Conservation (phyloP, 37 sponge, comb jelly and placozoan genomes). For the Ianthella basta region DNA sequence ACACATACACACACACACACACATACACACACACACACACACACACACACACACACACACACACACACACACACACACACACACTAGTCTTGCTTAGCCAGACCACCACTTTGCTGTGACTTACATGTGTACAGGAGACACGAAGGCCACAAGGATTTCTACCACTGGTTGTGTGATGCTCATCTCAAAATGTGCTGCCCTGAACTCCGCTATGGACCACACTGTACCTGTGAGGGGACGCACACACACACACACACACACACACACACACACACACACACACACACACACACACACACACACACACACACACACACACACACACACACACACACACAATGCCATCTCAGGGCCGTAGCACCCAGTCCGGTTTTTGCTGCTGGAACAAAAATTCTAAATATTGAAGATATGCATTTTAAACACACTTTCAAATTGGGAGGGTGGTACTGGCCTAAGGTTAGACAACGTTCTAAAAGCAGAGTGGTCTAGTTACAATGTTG, state of each 20-base stretch:
- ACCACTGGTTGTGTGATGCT: constrained; percentile 64
- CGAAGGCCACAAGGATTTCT: constrained; percentile 48
- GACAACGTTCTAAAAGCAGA: too few species aligned
- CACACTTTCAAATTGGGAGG: too few species aligned
- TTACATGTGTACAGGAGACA: constrained; percentile 41
- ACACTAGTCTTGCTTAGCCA: too few species aligned
- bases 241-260: not conserved
- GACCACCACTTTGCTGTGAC: not conserved
- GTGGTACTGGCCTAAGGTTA: too few species aligned
- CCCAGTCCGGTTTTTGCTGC: too few species aligned
- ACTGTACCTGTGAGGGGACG: constrained; percentile 57
- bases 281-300: not conserved
- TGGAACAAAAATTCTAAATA: too few species aligned
- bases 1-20: constrained; percentile 29
- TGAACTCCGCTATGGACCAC: constrained; percentile 61
- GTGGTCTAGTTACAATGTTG: too few species aligned
- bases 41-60: constrained; percentile 34
- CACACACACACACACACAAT: too few species aligned
- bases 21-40: constrained; percentile 28
- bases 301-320: not conserved
- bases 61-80: constrained; percentile 16
- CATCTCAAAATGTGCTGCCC: constrained; percentile 80
- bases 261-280: constrained; percentile 7
- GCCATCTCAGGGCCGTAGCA: too few species aligned
- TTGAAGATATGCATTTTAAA: too few species aligned